Evolutionary conservation across 2,797 vertebrate species (phyloP), one percentile per base, ranked within the genome.

Genomic region (Alosa sapidissima): DNA sequence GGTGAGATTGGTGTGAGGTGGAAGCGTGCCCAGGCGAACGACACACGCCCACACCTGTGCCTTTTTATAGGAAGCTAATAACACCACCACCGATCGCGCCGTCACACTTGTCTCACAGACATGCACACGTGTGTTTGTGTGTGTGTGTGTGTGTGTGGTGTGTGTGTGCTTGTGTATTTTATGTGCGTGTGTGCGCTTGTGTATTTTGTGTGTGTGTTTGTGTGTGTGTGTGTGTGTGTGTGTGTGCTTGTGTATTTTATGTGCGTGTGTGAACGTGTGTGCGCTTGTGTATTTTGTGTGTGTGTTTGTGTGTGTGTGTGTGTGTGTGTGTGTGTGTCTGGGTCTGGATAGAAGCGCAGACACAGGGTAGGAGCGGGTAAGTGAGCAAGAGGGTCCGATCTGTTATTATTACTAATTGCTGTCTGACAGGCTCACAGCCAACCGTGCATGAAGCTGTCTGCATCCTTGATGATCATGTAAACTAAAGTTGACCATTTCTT

Each of bases 61-160:
- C 90, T 94, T 93, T 94, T 92, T 92, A 91, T 90, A 92, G 90
- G 65, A 82, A 81, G 90, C 92, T 94, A 93, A 94, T 95, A 93
- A 93, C 89, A 85, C 81, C 55, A 86, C 83, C 54, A 83, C 82
- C 55, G 41, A 72, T 82, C 86, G 84, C 68, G 87, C 82, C 84
- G 68, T 9, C 13, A 72, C 65, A 41, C 19, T n/a, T 3, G 33
- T 72, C 65, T 72, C 33, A 72, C 65, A 36, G 10, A 24, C 4
- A 14, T 55, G 54, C 16, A 14, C 16, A 14, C 16, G 2, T 55
- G 54, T 55, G 54, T 55, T 5, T 60, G 21, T 60, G 58, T 60
- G 60, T 62, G 60, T 62, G 60, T 62, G 60, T 62, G 60, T 28
- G 21, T n/a, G 60, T 11, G 24, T 62, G n/a, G n/a, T 62, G 60